Base-by-base conservation (phyloP, 2,888 invertebrate genomes). In the Hymenopus coronatus region DNA sequence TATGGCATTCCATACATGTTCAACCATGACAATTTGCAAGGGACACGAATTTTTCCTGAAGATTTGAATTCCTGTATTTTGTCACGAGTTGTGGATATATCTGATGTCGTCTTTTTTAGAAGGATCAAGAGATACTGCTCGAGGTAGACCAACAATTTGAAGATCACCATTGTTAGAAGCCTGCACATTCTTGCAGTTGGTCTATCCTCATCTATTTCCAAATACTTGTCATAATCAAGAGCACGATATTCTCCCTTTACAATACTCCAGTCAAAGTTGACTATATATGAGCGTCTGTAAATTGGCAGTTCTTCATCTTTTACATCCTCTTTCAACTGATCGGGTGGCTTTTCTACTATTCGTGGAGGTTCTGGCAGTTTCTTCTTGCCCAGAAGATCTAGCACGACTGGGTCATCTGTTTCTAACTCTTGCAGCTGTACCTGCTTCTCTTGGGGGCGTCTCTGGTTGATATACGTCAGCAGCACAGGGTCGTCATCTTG, bases 1-100 rank as follows among this genome's bases (percentile, higher is more conserved):
- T 87, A 87, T 82, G 87, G 87, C 25, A 87, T 87, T 33, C 87
- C 87, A 33, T 27, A 87, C 40, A 87, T 82, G 33, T 82, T 82
- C 12, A n/a, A 33, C 87, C 87, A 87, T 15, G 8, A 82, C 14
- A 14, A 0, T 14, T n/a, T 40, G 12, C 9, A 28, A 28, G 81
- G 27, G 8, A 1, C 3, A 15, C 20, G 12, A 20, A n/a, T 54
- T 3, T 81, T 30, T 20, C 20, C 28, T 54, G 6, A 12, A 86
- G 2, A 25, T 25, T 86, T 81, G 1, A 87, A 1, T 28, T 82
- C 30, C n/a, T 81, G 15, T 25, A 82, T 87, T 25, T 27, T 82
- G n/a, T 87, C n/a, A 3, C 20, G 33, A 2, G 82, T 9, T 2
- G 20, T 15, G 9, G 27, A 25, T 0, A 87, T 14, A 20, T 87